Base-by-base conservation (phyloP, 2,113 vertebrate genomes). In the Melanostigma gelatinosum region DNA sequence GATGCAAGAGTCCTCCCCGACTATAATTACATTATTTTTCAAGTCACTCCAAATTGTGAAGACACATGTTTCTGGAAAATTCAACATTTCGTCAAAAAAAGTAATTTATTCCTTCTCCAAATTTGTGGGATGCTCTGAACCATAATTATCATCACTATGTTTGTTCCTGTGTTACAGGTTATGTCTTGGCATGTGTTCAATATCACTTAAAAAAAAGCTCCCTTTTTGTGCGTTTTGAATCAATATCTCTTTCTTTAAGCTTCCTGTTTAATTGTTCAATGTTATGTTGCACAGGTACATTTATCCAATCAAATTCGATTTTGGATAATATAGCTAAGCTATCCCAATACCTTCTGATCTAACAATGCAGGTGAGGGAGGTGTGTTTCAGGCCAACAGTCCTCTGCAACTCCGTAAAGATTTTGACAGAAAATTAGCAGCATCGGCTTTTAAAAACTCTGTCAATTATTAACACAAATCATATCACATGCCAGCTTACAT, bases 261-360 rank as follows among this genome's bases (percentile, higher is more conserved):
- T 10, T 61, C 10, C 11, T 44, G 15, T 61, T 50, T 9, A 13
- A 6, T 1, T 8, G 20, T 52, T 52, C 50, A 52, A 52, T 3
- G 32, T 24, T 57, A 0, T 0, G 8, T 58, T 27, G 7, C 24
- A 50, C 12, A 61, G 15, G 72, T 48, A 36, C 20, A 77, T 64
- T 0, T 58, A 82, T 74, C 70, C 65, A 79, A 65, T 82, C 60
- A 75, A 75, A 78, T 60, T n/a, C 40, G 61, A 83, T 77, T 68
- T 68, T 40, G 27, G 57, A 63, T 68, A 40, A 67, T 2, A 34
- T n/a, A 15, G 61, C 36, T 15, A 44, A 60, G n/a, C 74, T 24
- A 46, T 64, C 73, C n/a, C 20, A 60, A 63, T 46, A 60, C n/a
- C 16, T 40, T 10, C 8, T 40, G 16, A 29, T 52, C 11, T 52